These are phyloP conservation scores for Mus pahari DNA, from an alignment of 2,113 vertebrate species.

Conservation along the genomic window DNA sequence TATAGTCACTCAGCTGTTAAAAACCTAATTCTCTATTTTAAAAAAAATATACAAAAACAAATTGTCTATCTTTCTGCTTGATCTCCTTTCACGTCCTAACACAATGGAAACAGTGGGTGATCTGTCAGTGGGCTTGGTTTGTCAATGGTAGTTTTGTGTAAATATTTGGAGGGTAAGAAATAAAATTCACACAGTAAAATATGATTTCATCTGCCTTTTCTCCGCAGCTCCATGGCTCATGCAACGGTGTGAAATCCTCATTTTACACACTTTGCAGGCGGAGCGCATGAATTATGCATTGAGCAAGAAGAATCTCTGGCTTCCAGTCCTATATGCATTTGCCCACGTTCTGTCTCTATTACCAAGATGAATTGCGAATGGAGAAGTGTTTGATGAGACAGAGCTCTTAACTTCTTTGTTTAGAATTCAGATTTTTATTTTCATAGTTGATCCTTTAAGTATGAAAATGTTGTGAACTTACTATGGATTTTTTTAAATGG, in stretches of 20 bases:
- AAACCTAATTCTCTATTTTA: slow-evolving; percentile 89
- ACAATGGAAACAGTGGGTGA: slow-evolving; percentile 91
- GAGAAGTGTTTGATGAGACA: slow-evolving; percentile 95
- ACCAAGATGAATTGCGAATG: slow-evolving; percentile 98
- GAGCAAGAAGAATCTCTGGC: slow-evolving; percentile 99
- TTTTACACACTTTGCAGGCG: slow-evolving; percentile 99
- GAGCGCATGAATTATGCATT: slow-evolving; percentile 99
- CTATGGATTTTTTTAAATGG: slow-evolving; percentile 82
- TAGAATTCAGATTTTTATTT: slow-evolving; percentile 89
- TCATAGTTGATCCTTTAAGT: slow-evolving; percentile 81
- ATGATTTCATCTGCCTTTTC: slow-evolving; percentile 92
- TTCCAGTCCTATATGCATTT: slow-evolving; percentile 98
- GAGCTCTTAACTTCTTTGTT: slow-evolving; percentile 95
- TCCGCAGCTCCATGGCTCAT: slow-evolving; percentile 93
- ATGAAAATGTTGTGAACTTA: slow-evolving; percentile 84
- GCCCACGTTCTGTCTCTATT: slow-evolving; percentile 99
- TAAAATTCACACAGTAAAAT: slow-evolving; percentile 91
- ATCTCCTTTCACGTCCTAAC: slow-evolving; percentile 90
- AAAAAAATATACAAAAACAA: slow-evolving; percentile 90
- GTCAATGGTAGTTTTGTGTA: slow-evolving; percentile 91
- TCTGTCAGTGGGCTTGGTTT: slow-evolving; percentile 91
- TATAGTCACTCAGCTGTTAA: slow-evolving; percentile 88
- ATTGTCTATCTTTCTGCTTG: slow-evolving; percentile 92
- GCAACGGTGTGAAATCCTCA: slow-evolving; percentile 99
- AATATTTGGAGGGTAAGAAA: slow-evolving; percentile 91